These are phyloP conservation scores for Trachelipus rathkii DNA, from an alignment of 1,140 invertebrate genomes.

Conservation along the genomic window DNA sequence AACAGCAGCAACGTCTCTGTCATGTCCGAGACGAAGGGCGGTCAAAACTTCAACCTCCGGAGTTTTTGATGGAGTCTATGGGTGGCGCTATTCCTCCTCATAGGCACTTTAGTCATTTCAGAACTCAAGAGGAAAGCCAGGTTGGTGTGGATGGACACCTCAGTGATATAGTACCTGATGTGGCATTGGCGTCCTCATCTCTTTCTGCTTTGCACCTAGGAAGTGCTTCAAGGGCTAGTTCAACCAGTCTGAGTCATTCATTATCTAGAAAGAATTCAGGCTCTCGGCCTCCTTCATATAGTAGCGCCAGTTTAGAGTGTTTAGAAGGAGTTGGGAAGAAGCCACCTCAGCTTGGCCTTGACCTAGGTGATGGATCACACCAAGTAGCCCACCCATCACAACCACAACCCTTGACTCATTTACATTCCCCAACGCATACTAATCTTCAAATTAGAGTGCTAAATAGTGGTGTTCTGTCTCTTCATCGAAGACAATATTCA, in stretches of 20 bases:
- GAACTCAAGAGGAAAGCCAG: constrained; percentile 3
- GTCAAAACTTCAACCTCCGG: constrained; percentile 39
- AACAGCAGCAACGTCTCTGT: constrained; percentile 31
- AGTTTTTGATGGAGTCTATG: constrained; percentile 40
- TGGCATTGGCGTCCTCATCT: constrained; percentile 77
- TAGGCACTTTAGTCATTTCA: constrained; percentile 8
- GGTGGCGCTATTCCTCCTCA: constrained; percentile 30
- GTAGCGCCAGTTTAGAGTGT: neutral
- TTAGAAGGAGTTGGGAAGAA: neutral
- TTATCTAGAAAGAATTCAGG: neutral
- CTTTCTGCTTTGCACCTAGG: constrained; percentile 49
- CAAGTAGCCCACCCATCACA: neutral
- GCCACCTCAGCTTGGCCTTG: neutral
- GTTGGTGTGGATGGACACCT: constrained; percentile 56
- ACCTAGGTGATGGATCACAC: neutral
- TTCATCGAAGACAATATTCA: neutral
- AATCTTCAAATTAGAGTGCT: neutral
- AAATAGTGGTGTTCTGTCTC: neutral
- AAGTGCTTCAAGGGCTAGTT: neutral
- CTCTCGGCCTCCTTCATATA: neutral
- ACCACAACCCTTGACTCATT: no score
- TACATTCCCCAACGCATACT: neutral
- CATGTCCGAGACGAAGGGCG: constrained; percentile 41
- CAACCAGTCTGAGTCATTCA: neutral
- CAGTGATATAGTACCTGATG: constrained; percentile 79